Conservation (phyloP, 1,140 invertebrate species). For the Drosophila ogumai region DNA sequence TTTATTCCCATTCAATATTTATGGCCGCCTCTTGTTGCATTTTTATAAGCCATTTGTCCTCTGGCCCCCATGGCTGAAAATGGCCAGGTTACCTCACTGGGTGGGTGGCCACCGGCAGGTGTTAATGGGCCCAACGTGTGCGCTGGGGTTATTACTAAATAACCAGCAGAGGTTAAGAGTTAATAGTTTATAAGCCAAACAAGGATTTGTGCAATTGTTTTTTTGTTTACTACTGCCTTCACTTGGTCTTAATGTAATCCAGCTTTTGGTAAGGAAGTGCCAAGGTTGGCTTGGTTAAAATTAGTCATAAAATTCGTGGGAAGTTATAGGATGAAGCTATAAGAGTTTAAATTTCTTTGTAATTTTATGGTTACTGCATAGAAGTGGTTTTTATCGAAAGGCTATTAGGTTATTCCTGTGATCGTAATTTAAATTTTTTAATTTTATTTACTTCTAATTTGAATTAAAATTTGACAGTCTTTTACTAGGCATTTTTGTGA, state of each 20-base stretch:
- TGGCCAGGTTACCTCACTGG: constrained; percentile 1
- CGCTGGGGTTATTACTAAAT: no score
- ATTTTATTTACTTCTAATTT: no score
- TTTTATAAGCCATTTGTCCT: constrained; percentile 55
- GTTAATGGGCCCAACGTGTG: constrained; percentile 16
- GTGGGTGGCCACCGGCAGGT: constrained; percentile 7
- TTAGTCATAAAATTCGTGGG: neutral
- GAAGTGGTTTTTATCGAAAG: no score
- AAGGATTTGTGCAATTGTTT: neutral
- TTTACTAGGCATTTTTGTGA: no score
- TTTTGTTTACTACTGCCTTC: neutral
- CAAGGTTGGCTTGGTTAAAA: neutral
- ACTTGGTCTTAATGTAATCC: neutral
- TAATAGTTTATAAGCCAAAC: neutral
- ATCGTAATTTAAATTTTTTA: no score
- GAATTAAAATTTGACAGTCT: no score
- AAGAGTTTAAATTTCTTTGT: no score
- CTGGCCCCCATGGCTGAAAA: neutral
- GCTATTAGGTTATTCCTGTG: no score
- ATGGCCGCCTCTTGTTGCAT: constrained; percentile 26
- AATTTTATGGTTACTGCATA: no score
- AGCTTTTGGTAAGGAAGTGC: neutral
- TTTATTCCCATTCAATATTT: constrained; percentile 37
- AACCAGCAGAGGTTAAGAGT: neutral
- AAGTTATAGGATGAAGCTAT: no score